Evolutionary conservation across 2,797 vertebrate species (phyloP).

Genomic region (Phalanger gymnotis): DNA sequence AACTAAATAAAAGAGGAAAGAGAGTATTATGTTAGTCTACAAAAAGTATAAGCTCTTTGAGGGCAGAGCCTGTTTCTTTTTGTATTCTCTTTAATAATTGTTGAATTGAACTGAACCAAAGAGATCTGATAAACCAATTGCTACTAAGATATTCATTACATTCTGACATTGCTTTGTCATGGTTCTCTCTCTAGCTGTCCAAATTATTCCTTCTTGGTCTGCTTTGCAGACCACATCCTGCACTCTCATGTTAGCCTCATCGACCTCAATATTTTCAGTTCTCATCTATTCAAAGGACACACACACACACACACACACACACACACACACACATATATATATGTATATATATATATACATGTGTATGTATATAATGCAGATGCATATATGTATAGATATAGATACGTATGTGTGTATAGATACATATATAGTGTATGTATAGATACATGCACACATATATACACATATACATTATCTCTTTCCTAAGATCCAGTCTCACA

Average conservation of each 20-base stretch:
- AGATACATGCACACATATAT: not conserved
- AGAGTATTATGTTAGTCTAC: not conserved
- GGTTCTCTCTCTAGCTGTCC: not conserved
- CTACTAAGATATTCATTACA: not conserved
- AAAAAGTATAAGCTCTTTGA: not conserved
- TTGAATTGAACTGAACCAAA: not conserved
- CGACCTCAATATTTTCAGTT: not conserved
- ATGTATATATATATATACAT: no score
- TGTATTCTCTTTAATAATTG: not conserved
- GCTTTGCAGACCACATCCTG: not conserved
- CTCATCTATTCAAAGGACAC: not conserved
- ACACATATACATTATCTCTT: not conserved
- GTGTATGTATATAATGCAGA: no score
- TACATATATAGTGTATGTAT: no score
- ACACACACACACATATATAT: not conserved
- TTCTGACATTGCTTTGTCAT: not conserved
- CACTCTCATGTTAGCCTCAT: not conserved
- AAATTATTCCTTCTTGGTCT: not conserved
- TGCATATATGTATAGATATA: no score
- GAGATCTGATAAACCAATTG: not conserved
- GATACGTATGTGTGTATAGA: no score
- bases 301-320: no score
- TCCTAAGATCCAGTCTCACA: not conserved
- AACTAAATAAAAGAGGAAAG: not conserved
- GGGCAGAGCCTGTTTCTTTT: not conserved